Evolutionary conservation across 2,113 vertebrate genomes (phyloP).

Genomic region (Ptyas mucosa): DNA sequence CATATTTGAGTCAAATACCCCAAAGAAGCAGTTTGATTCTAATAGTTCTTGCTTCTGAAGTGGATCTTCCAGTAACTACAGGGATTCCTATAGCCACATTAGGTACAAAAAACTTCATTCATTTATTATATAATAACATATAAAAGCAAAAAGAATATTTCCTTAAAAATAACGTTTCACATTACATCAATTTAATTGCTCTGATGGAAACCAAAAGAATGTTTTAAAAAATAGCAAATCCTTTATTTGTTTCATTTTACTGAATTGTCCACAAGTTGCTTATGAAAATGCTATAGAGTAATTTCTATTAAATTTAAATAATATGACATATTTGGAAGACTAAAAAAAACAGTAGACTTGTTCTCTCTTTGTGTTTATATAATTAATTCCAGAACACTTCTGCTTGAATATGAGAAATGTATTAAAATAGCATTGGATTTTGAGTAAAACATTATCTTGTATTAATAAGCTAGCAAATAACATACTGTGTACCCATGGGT

Average conservation of each 20-base stretch:
- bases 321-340: not conserved
- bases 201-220: conserved; percentile 3
- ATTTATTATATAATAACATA: not conserved
- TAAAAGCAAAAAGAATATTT: not conserved
- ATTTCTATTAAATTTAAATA: conserved; percentile 22
- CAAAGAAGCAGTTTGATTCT: not conserved
- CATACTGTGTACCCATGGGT: not conserved
- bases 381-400: conserved; percentile 12
- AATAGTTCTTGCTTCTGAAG: not conserved
- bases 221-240: not conserved
- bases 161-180: not conserved
- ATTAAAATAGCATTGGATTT: conserved; percentile 1
- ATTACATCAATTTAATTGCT: not conserved
- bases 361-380: not conserved
- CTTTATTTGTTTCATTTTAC: conserved; percentile 16
- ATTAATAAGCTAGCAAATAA: not conserved
- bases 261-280: not conserved
- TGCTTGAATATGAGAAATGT: not conserved
- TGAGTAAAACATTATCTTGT: not conserved
- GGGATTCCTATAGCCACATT: not conserved
- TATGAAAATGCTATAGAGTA: not conserved
- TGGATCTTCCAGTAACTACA: not conserved
- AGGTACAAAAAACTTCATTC: not conserved
- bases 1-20: not conserved
- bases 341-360: conserved; percentile 8